Conservation (phyloP, 2,113 vertebrate genomes). For the Odocoileus hemionus region DNA sequence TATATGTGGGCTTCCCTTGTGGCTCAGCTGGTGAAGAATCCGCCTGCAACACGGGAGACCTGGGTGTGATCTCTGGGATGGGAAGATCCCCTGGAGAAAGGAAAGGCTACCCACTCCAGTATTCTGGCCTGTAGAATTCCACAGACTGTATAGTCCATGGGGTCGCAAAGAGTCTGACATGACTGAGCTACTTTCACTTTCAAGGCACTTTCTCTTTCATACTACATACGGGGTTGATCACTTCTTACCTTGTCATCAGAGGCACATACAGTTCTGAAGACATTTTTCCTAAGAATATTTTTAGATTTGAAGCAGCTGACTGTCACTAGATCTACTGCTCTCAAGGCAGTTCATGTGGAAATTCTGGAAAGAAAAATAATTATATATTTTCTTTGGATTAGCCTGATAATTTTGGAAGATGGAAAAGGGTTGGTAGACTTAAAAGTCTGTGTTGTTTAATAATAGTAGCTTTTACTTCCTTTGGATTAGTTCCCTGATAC, state of each 20-base stretch:
- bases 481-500: background rate
- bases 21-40: background rate
- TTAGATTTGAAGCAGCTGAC: background rate
- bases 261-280: background rate
- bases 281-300: background rate
- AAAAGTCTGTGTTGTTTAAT: background rate
- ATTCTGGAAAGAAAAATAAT: slow-evolving; percentile 42
- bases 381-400: background rate
- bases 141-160: background rate
- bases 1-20: background rate
- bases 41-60: background rate
- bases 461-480: background rate
- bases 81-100: background rate
- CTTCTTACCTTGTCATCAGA: background rate
- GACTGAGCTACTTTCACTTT: background rate
- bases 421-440: background rate
- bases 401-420: background rate
- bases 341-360: slow-evolving; percentile 17
- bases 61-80: background rate
- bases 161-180: background rate
- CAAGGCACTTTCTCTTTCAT: background rate
- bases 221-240: background rate
- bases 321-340: background rate
- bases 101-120: background rate
- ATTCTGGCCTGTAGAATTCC: background rate